Evolutionary conservation across 1,140 invertebrate species (phyloP), one percentile per base, ranked within the genome.

Genomic region (Euborellia annulipes): DNA sequence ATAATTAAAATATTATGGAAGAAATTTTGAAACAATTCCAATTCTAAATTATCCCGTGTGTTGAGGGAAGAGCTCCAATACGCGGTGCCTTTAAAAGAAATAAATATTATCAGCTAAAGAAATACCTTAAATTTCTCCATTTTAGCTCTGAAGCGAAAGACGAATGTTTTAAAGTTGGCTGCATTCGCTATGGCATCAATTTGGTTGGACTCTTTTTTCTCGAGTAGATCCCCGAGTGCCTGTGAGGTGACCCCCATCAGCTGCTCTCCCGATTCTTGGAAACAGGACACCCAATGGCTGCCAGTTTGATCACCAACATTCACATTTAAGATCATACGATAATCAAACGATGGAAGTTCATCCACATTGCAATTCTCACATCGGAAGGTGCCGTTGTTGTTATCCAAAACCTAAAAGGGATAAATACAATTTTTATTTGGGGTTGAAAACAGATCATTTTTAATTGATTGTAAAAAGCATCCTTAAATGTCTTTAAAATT

Each of bases 81-180:
- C 2, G 20, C 18, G 18, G 9, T 9, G 30, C 20, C 11, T 41
- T 8, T 51, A 32, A 18, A 38, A 41, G 4, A 34, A 38, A 22
- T 41, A 46, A 16, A 11, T 32, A 42, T 49, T 23, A 49, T 39
- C 36, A 34, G 36, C 37, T 34, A 41, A 16, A 52, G 52, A 65
- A 75, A 72, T 65, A 83, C 89, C 63, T 88, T 93, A 56, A 83
- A 98, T 14, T 73, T 82, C 62, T 98, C 93, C 60, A 85, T 73
- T 63, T 89, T 93, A 14, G 81, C 76, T 49, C 87, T 67, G 36
- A 95, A 65, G 59, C 81, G 85, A 55, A 94, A 85, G 9, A 82
- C 67, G 52, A 76, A 91, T 0, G 75, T 70, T 55, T 79, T 81
- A 59, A 95, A 94, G 50, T 77, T 73, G 4, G 83, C 72, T 11